A percentile compares a stretch with the other conserved stretches of the same genome.
These are phyloP conservation scores for Tapirus terrestris DNA, from an alignment of 2,113 vertebrate genomes.

Conservation along the genomic window DNA sequence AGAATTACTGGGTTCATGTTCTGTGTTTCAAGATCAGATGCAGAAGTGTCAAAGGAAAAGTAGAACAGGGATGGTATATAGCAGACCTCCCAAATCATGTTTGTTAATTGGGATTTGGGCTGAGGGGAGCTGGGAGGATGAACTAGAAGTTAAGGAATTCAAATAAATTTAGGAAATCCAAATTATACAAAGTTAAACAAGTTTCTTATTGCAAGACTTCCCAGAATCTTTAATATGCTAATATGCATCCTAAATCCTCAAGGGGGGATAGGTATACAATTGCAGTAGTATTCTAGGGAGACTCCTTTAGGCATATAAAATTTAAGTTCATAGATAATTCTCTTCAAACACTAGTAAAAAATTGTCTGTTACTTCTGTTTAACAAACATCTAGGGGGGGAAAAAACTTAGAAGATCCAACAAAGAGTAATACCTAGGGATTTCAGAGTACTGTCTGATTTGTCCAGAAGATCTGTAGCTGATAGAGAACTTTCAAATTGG, in stretches of 20 bases:
- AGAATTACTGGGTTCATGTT: background rate
- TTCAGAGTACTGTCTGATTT: background rate
- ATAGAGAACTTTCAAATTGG: background rate
- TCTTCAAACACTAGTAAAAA: background rate
- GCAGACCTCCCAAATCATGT: background rate
- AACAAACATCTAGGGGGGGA: background rate
- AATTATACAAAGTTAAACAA: background rate
- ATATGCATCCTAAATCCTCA: background rate
- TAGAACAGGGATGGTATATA: background rate
- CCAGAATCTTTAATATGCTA: background rate
- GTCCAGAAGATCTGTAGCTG: background rate
- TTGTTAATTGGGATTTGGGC: background rate
- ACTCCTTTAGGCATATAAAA: background rate
- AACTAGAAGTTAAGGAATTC: background rate
- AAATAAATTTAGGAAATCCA: constrained; percentile 27
- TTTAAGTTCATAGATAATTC: background rate
- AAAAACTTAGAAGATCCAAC: background rate
- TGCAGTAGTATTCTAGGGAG: background rate
- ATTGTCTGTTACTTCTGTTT: background rate
- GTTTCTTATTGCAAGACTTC: background rate
- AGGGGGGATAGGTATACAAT: background rate
- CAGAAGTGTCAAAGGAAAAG: constrained; percentile 5
- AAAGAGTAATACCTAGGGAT: background rate
- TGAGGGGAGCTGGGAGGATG: background rate
- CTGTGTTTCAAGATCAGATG: background rate